Evolutionary conservation across 1,140 invertebrate species (phyloP).

Genomic region (Drosophila auraria): DNA sequence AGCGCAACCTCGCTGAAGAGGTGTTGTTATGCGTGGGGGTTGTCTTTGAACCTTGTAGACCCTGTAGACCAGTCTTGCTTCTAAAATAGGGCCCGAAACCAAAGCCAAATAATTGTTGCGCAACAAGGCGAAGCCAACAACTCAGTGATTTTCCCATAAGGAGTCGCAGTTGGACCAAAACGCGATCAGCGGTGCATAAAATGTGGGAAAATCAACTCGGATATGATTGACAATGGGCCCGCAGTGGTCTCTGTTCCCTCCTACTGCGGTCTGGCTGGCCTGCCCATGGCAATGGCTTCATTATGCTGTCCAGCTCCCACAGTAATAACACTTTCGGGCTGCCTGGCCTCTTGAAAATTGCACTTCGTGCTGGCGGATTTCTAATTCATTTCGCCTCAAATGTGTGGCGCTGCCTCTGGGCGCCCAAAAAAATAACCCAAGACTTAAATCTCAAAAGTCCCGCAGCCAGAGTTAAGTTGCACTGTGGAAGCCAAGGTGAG

Average conservation of each 20-base stretch:
- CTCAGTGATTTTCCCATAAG: conserved; percentile 76
- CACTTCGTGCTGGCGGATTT: conserved; percentile 70
- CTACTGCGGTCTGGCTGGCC: background rate
- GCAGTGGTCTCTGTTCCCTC: background rate
- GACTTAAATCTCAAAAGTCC: conserved; percentile 11
- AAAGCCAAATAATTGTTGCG: conserved; percentile 72
- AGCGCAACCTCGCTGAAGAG: conserved; percentile 47
- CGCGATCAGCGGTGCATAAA: conserved; percentile 58
- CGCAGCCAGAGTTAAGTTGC: conserved; percentile 14
- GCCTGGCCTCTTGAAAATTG: conserved; percentile 60
- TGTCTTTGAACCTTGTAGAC: conserved; percentile 10
- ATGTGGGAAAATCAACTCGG: conserved; percentile 69
- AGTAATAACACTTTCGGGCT: conserved; percentile 49
- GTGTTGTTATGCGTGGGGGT: conserved; percentile 65
- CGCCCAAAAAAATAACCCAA: background rate
- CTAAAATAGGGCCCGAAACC: conserved; percentile 25
- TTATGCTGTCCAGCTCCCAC: conserved; percentile 72
- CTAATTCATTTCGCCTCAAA: conserved; percentile 62
- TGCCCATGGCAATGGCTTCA: conserved; percentile 73
- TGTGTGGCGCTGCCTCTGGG: conserved; percentile 63
- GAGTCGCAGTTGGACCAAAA: conserved; percentile 40
- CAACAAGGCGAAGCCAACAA: conserved; percentile 65
- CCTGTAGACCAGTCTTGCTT: background rate
- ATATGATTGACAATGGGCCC: conserved; percentile 55
- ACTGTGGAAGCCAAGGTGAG: conserved; percentile 31